Conservation (phyloP, 2,113 vertebrate species). For the Pristiophorus japonicus region DNA sequence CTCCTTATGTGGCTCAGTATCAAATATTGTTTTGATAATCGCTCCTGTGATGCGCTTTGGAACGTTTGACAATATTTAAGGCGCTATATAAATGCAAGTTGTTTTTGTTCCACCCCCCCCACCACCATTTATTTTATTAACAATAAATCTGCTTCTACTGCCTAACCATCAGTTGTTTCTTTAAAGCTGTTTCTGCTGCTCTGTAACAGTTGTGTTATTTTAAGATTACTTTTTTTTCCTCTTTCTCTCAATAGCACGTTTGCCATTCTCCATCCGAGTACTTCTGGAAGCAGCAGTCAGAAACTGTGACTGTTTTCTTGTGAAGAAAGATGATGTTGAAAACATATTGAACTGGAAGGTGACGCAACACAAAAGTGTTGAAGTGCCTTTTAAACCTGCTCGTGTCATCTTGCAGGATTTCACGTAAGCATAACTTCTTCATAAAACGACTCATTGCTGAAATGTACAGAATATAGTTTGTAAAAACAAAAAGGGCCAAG, state of each 20-base stretch:
- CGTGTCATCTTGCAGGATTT: slow-evolving; percentile 95
- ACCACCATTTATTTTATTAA: background rate
- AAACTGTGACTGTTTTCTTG: slow-evolving; percentile 89
- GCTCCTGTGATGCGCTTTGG: background rate
- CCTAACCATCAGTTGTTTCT: background rate
- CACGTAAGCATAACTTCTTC: slow-evolving; percentile 66
- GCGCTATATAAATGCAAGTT: background rate
- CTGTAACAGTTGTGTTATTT: background rate
- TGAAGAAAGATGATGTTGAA: slow-evolving; percentile 82
- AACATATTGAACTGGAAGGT: slow-evolving; percentile 86
- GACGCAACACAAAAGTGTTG: slow-evolving; percentile 74
- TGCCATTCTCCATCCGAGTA: slow-evolving; percentile 88
- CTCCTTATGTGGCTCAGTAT: background rate
- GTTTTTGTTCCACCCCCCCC: background rate
- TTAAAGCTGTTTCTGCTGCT: background rate
- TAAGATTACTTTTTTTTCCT: background rate
- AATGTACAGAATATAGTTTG: background rate
- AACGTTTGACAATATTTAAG: background rate
- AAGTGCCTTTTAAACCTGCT: slow-evolving; percentile 90
- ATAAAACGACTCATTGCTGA: no score
- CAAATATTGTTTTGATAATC: background rate
- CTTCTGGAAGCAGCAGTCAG: slow-evolving; percentile 85
- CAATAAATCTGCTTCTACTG: background rate
- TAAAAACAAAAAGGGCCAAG: background rate
- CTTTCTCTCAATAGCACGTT: slow-evolving; percentile 52